Conservation (phyloP, 2,888 invertebrate genomes). For the Morinoia aosen region DNA sequence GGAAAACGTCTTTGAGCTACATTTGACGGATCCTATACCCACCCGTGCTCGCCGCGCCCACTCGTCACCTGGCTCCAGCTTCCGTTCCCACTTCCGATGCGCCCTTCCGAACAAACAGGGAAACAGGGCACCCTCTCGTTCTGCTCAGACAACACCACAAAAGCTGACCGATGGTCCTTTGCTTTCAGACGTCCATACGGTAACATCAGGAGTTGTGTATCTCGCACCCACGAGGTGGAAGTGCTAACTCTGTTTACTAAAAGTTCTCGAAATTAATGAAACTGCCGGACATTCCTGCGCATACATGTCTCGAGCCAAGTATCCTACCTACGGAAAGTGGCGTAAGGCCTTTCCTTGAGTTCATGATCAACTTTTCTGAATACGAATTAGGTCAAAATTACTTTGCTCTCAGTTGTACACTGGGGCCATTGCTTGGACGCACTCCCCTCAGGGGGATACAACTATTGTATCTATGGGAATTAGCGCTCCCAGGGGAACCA, state of each 20-base stretch:
- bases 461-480: too few species aligned
- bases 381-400: not conserved
- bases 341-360: not conserved
- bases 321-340: not conserved
- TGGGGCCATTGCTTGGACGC: not conserved
- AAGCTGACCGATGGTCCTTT: not conserved
- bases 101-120: not conserved
- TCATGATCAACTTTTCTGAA: not conserved
- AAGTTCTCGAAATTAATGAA: not conserved
- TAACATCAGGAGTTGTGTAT: not conserved
- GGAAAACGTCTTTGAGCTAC: too few species aligned
- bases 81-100: slow-evolving; percentile 9
- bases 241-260: not conserved
- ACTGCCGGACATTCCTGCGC: too few species aligned
- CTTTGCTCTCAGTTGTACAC: not conserved
- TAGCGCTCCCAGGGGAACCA: too few species aligned
- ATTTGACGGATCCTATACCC: not conserved
- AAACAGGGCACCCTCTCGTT: not conserved
- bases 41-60: not conserved
- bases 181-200: not conserved
- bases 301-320: not conserved
- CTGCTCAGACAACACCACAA: not conserved
- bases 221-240: not conserved
- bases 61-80: not conserved
- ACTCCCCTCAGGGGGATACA: too few species aligned